Conservation (phyloP, 2,113 vertebrate species). For the Xyliphius kryptos region DNA sequence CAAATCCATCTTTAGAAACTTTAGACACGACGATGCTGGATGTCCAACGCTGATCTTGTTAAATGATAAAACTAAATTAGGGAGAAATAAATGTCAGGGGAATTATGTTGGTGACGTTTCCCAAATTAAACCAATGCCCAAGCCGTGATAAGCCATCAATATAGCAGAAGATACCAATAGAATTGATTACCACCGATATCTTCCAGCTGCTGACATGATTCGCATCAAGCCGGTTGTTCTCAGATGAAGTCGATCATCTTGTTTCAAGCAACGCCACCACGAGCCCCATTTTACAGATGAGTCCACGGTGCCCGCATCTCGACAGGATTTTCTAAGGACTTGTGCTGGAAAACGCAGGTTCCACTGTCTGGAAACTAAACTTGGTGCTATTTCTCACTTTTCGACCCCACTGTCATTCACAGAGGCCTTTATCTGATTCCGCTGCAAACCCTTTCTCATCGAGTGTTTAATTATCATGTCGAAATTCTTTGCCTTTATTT, state of each 20-base stretch:
- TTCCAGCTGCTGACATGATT: too few relatives aligned
- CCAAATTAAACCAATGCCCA: too few relatives aligned
- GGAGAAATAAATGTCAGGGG: too few relatives aligned
- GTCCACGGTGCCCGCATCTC: too few relatives aligned
- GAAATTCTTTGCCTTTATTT: constrained; percentile 9
- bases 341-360: too few relatives aligned
- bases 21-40: background rate
- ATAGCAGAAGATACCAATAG: too few relatives aligned
- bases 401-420: background rate
- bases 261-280: background rate
- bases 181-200: too few relatives aligned
- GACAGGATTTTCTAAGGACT: too few relatives aligned
- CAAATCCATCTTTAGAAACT: background rate
- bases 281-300: background rate
- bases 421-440: background rate
- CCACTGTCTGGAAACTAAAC: too few relatives aligned
- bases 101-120: too few relatives aligned
- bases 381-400: background rate
- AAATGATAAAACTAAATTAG: too few relatives aligned
- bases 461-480: constrained; percentile 38
- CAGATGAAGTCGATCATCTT: background rate
- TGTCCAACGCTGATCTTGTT: background rate
- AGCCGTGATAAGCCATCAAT: too few relatives aligned
- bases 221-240: background rate
- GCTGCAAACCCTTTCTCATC: constrained; percentile 21